A percentile compares a stretch with the other conserved stretches of the same genome.
These are phyloP conservation scores for Acleris sparsana DNA, from an alignment of 2,888 invertebrate species.

Conservation along the genomic window DNA sequence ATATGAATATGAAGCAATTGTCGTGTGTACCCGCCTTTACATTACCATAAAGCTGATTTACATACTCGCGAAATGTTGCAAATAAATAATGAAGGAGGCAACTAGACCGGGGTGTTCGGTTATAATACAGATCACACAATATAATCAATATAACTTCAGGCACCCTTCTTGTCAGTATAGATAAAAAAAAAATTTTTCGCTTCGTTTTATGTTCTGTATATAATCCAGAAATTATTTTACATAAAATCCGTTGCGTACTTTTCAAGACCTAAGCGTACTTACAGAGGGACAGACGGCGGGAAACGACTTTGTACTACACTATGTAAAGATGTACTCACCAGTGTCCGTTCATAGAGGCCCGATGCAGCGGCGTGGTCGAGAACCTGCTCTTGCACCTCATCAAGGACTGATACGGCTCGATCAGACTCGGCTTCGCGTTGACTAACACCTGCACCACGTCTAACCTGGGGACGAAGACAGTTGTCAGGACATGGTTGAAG, in stretches of 20 bases:
- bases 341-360: constrained; percentile 96
- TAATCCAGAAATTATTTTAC: no score
- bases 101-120: constrained; percentile 6
- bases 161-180: no score
- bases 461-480: constrained; percentile 78
- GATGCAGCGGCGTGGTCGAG: constrained; percentile 94
- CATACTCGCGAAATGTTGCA: constrained; percentile 45
- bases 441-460: constrained; percentile 95
- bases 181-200: no score
- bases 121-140: neutral
- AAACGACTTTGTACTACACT: no score
- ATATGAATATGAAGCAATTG: constrained; percentile 75
- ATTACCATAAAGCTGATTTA: constrained; percentile 65
- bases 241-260: no score
- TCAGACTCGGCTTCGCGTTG: constrained; percentile 91
- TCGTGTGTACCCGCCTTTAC: constrained; percentile 59
- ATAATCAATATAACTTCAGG: neutral
- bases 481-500: neutral
- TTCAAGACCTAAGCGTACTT: no score
- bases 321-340: constrained; percentile 82
- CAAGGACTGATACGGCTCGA: constrained; percentile 84
- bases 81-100: constrained; percentile 27
- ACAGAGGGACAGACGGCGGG: no score
- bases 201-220: no score
- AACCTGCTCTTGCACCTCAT: constrained; percentile 79